A percentile compares a stretch with the other conserved stretches of the same genome.
These are phyloP conservation scores for Dilophus febrilis DNA, from an alignment of 2,888 invertebrate species.

Conservation along the genomic window DNA sequence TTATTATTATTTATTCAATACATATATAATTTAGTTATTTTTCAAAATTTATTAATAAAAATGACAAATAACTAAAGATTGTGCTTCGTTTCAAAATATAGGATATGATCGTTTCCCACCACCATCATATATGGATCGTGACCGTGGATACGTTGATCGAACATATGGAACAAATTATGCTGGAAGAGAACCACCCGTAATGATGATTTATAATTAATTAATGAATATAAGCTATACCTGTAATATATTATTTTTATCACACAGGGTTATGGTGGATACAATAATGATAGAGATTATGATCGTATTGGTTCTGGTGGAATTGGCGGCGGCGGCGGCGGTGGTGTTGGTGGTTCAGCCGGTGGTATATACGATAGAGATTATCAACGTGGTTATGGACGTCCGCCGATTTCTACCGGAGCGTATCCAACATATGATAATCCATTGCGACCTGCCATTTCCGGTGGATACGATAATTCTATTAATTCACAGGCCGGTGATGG, in stretches of 20 bases:
- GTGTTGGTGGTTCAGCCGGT: no score
- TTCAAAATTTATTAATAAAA: no score
- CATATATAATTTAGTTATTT: no score
- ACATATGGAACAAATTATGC: background rate
- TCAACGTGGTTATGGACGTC: background rate
- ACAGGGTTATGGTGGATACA: background rate
- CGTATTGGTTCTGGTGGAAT: conserved; percentile 5
- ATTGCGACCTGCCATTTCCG: conserved; percentile 25
- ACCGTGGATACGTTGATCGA: background rate
- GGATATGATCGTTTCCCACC: conserved; percentile 21
- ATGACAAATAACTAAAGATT: no score
- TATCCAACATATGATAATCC: conserved; percentile 25
- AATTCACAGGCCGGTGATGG: conserved; percentile 22
- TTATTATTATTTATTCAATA: no score
- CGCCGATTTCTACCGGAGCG: conserved; percentile 10
- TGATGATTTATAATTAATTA: background rate
- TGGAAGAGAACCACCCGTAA: background rate
- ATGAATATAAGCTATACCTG: background rate
- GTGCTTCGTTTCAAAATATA: no score
- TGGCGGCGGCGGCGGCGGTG: no score
- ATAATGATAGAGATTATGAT: conserved; percentile 3
- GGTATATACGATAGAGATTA: conserved; percentile 13
- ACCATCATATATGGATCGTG: conserved; percentile 18
- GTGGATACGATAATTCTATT: conserved; percentile 25
- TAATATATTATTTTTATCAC: background rate